Base-by-base conservation (phyloP, 1,140 invertebrate species). In the Phymastichus coffea region DNA sequence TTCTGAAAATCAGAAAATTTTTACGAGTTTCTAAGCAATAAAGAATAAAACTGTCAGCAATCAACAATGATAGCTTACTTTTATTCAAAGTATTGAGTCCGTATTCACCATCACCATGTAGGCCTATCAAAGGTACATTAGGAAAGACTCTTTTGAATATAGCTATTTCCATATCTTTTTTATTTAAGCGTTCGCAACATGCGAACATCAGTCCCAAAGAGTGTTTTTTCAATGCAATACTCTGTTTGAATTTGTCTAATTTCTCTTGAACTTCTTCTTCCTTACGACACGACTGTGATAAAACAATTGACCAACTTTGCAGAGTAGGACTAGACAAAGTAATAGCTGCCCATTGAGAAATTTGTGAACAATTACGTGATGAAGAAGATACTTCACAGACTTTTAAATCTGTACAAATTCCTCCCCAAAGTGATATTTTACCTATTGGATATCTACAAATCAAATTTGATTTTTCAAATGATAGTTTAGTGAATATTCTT, bases 41-140 rank as follows among this genome's bases (percentile, higher is more conserved):
- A 40, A 6, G 15, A n/a, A 48, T 28, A 4, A 48, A 44, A 40
- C 38, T 55, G 12, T n/a, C 48, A 20, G 10, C 2, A 48, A 58
- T 17, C 7, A 22, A 51, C 9, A 15, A 41, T 30, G 12, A 23
- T 38, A 49, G 64, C 64, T 67, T 61, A 77, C 73, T 65, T n/a
- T 54, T 63, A 12, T 52, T 48, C 26, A 72, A 61, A 3, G 73
- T 68, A 62, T 68, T 63, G 19, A 74, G 71, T 8, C 85, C 85
- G 52, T 82, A 81, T 71, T 87, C 86, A 22, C 85, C 86, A 63
- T 82, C 77, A 2, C 85, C 85, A 70, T 84, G 86, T 63, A 82
- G 76, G 1, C 86, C 85, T 44, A 86, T 66, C 2, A 88, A 63
- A 8, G 83, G 82, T 19, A 84, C 78, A 15, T 77, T 71, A 0